Conservation (phyloP, 2,797 vertebrate genomes). For the Octomys mimax region DNA sequence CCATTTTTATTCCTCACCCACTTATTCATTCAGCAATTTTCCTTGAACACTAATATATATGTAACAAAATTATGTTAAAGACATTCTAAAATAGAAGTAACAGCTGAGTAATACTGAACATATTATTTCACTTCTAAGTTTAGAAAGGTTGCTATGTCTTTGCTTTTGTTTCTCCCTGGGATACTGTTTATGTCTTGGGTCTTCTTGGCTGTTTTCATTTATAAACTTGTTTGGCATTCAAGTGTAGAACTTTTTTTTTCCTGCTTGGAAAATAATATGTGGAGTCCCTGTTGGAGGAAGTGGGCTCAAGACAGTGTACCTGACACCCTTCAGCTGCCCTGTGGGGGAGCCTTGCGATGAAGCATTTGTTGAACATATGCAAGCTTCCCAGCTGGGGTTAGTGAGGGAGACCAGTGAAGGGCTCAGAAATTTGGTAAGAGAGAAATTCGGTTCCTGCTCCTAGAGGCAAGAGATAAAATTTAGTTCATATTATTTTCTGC, state of each 20-base stretch:
- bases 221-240: conserved; percentile 2
- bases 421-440: background rate
- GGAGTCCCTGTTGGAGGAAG: background rate
- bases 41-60: conserved; percentile 24
- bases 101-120: conserved; percentile 15
- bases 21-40: conserved; percentile 63
- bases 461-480: conserved; percentile 1
- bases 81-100: conserved; percentile 51
- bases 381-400: background rate
- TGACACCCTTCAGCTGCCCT: no score
- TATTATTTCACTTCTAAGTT: conserved; percentile 22
- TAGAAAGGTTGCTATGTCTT: conserved; percentile 44
- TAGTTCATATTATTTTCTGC: background rate
- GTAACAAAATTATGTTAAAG: conserved; percentile 50
- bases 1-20: conserved; percentile 15
- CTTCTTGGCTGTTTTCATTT: conserved; percentile 40
- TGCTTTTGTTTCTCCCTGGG: background rate
- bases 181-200: background rate
- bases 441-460: background rate
- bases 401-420: background rate
- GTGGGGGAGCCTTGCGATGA: no score
- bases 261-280: background rate
- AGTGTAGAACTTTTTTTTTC: background rate
- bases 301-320: background rate
- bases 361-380: background rate